A percentile compares a stretch with the other conserved stretches of the same genome.
Conservation (phyloP, 2,888 invertebrate genomes). For the Stenolophus ochropezus region DNA sequence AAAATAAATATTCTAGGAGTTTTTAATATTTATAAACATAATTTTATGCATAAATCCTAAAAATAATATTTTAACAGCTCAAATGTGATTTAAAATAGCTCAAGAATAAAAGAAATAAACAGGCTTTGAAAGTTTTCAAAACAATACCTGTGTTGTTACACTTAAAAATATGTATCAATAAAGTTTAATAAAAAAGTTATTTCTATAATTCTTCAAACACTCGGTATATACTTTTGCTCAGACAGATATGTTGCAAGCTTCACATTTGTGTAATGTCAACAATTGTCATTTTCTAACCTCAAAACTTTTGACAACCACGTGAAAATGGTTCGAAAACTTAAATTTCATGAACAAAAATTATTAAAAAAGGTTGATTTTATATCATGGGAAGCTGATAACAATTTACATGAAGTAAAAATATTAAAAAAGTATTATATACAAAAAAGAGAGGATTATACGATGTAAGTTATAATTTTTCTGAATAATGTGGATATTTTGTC, state of each 20-base stretch:
- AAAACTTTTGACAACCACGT: neutral
- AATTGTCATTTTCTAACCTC: neutral
- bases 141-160: no score
- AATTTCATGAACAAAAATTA: conserved; percentile 97
- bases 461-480: conserved; percentile 76
- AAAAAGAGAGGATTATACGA: conserved; percentile 96
- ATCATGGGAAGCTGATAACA: conserved; percentile 97
- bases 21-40: no score
- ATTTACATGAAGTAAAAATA: conserved; percentile 92
- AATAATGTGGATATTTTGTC: conserved; percentile 41
- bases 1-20: no score
- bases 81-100: no score
- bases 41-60: no score
- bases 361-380: conserved; percentile 99
- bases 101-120: no score
- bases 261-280: neutral
- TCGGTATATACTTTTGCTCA: neutral
- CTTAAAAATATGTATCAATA: no score
- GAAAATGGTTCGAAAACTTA: conserved; percentile 93
- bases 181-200: no score
- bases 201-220: no score
- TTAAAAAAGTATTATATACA: conserved; percentile 92
- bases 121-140: no score
- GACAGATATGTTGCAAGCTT: neutral
- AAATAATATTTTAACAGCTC: no score